Evolutionary conservation across 2,113 vertebrate species (phyloP), one percentile per base, ranked within the genome.

Genomic region (Dolichotis patagonum): DNA sequence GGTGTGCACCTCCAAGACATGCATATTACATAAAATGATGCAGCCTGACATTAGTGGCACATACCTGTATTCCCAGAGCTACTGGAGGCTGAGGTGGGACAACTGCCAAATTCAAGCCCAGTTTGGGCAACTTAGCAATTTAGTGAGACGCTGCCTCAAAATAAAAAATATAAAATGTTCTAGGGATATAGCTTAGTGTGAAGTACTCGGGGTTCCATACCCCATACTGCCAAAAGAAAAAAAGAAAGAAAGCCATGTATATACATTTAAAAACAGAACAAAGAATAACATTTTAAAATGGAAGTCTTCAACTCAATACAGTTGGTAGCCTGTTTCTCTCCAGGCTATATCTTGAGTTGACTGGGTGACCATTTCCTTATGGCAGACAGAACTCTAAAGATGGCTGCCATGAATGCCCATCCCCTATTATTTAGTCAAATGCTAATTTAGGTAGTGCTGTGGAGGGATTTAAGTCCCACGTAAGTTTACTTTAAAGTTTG

Each of bases 401-500:
- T 35, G 77, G 60, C 28, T 78, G 32, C 43, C 78, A 60, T 58
- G 41, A 52, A 91, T 63, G 56, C 32, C 24, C 58, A 71, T n/a
- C 49, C 71, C 9, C 17, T 43, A 62, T 88, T 83, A 86, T 65
- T 38, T 32, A 73, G 46, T 87, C 41, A 85, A 85, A 69, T 22
- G 46, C 52, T 62, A 41, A 89, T 56, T 81, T 81, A 84, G 32
- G 20, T 63, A 54, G 58, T 56, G 5, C 60, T 87, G 24, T 20
- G 43, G 77, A 95, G 62, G 81, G 85, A 77, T 85, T 80, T 49
- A 93, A 83, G 30, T 88, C 46, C 43, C 43, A 54, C 30, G 7
- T 78, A n/a, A 83, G 56, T 69, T 95, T 71, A n/a, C 52, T 71
- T 96, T 43, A 92, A 92, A n/a, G 35, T 75, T 46, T 3, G 8